A percentile compares a stretch with the other conserved stretches of the same genome.
Evolutionary conservation across 2,113 vertebrate genomes (phyloP).

Genomic region (Chionis minor): DNA sequence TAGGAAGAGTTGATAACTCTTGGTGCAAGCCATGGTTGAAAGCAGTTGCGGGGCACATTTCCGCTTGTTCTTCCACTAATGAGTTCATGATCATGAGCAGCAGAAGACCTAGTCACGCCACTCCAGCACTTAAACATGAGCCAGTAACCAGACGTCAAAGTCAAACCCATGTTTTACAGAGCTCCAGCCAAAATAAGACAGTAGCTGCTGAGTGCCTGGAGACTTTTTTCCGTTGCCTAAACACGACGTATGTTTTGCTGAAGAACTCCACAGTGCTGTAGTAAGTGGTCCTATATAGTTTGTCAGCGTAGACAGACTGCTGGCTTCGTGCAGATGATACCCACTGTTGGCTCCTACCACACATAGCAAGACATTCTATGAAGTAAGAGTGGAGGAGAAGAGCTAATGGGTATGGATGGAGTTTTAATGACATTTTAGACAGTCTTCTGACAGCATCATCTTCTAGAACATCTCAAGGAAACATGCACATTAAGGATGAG

Average conservation of each 20-base stretch:
- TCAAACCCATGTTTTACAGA: neutral
- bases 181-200: neutral
- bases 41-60: neutral
- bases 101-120: neutral
- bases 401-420: neutral
- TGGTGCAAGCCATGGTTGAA: neutral
- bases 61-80: neutral
- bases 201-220: neutral
- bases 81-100: neutral
- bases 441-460: neutral
- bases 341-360: neutral
- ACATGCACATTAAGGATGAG: neutral
- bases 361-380: neutral
- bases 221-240: neutral
- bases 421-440: neutral
- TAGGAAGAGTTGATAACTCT: neutral
- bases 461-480: neutral
- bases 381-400: neutral
- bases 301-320: neutral
- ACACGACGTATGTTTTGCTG: neutral
- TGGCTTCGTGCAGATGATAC: neutral
- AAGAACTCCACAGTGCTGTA: neutral
- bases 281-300: neutral
- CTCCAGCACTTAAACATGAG: neutral
- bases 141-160: neutral